A percentile compares a stretch with the other conserved stretches of the same genome.
Evolutionary conservation across 2,113 vertebrate species (phyloP).

Genomic region (Xyrauchen texanus): DNA sequence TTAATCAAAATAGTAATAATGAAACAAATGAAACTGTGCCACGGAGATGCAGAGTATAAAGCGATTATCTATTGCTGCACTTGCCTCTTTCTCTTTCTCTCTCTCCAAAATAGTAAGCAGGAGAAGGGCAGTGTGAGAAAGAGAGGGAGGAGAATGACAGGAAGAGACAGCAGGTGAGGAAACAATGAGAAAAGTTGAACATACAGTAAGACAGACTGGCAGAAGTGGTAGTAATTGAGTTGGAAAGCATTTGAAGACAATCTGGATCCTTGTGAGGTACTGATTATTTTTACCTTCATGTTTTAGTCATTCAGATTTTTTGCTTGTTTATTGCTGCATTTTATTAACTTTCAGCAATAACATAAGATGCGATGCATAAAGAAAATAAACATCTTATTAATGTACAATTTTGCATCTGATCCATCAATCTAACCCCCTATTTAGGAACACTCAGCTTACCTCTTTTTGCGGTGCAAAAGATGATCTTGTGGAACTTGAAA

Average conservation of each 20-base stretch:
- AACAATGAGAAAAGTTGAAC: slow-evolving; percentile 59
- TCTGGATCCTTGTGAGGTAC: slow-evolving; percentile 16
- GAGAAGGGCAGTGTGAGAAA: background rate
- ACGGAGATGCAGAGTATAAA: too few relatives aligned
- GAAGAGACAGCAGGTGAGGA: slow-evolving; percentile 65
- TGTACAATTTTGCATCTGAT: too few relatives aligned
- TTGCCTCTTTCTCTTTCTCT: background rate
- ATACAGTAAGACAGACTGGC: background rate
- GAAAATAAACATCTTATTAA: too few relatives aligned
- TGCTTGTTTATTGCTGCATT: background rate
- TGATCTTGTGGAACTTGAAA: too few relatives aligned
- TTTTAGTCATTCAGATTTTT: too few relatives aligned
- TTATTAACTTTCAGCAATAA: background rate
- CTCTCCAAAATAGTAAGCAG: background rate
- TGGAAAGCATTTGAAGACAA: background rate
- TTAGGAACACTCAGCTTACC: too few relatives aligned
- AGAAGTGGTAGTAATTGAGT: slow-evolving; percentile 17
- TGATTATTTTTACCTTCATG: background rate
- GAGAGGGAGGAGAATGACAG: slow-evolving; percentile 52
- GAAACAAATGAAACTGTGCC: background rate
- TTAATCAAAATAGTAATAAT: slow-evolving; percentile 14
- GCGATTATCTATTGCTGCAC: too few relatives aligned
- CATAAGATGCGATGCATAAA: too few relatives aligned
- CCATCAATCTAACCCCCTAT: too few relatives aligned
- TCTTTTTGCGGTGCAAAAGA: too few relatives aligned